Conservation (phyloP, 2,888 invertebrate genomes). For the Cynaeus angustus region DNA sequence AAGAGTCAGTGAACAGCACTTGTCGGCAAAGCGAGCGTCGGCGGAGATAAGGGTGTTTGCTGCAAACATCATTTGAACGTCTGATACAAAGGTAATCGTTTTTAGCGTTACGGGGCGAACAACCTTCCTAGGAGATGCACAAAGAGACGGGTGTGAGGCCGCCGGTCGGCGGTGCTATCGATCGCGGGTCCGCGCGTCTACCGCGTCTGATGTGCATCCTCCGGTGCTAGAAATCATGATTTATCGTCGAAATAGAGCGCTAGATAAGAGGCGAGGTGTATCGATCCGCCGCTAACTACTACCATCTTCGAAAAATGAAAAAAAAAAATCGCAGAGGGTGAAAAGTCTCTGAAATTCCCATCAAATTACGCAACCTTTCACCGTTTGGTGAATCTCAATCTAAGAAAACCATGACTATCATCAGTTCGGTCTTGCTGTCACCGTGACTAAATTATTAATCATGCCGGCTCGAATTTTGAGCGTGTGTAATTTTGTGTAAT, state of each 20-base stretch:
- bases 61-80: constrained; percentile 60
- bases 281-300: constrained; percentile 15
- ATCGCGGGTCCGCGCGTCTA: constrained; percentile 50
- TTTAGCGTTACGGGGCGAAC: constrained; percentile 56
- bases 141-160: constrained; percentile 51
- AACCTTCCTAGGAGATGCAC: constrained; percentile 49
- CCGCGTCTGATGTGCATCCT: constrained; percentile 47
- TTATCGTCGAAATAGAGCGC: constrained; percentile 59
- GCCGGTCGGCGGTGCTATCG: constrained; percentile 52
- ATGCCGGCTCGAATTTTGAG: constrained; percentile 19
- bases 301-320: neutral
- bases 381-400: no score
- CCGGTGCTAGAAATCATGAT: constrained; percentile 56
- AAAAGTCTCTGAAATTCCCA: no score
- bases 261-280: constrained; percentile 52
- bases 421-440: no score
- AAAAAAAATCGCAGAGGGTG: no score
- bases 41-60: constrained; percentile 59
- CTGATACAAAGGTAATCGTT: constrained; percentile 61
- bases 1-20: constrained; percentile 47
- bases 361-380: no score
- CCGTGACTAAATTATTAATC: constrained; percentile 1
- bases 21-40: constrained; percentile 50
- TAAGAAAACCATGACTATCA: no score
- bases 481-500: constrained; percentile 29